phyloP scores from a whole-genome alignment of 2,797 vertebrate genomes.

The Sciaenops ocellatus region DNA sequence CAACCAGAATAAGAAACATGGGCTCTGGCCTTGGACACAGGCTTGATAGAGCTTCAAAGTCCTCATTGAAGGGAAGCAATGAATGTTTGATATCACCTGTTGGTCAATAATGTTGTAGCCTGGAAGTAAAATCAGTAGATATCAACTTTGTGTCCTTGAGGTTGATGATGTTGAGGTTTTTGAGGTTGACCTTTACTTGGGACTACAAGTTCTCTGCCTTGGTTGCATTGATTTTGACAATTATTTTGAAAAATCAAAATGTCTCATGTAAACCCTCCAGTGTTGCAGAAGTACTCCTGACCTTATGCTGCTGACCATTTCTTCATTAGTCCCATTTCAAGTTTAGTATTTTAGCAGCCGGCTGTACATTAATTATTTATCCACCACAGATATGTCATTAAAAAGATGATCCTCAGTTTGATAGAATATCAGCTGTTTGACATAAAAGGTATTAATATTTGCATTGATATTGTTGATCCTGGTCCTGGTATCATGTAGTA shows the following conservation, averaged over 20 bases:
- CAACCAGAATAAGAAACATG: conserved; percentile 19
- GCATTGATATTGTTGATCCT: no score
- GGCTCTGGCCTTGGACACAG: conserved; percentile 4
- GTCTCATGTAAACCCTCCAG: no score
- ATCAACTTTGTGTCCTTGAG: neutral
- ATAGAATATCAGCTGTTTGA: no score
- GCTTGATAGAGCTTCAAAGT: neutral
- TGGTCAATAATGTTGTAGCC: conserved; percentile 2
- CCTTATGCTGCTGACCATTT: no score
- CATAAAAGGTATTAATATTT: no score
- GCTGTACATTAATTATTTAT: no score
- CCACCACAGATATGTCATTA: no score
- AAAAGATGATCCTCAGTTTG: no score
- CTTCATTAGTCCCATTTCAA: neutral
- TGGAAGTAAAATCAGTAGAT: neutral
- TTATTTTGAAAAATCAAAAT: neutral
- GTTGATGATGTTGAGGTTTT: neutral
- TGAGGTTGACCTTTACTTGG: no score
- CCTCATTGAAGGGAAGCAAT: neutral
- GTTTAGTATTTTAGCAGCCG: neutral
- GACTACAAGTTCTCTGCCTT: neutral
- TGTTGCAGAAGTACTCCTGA: neutral
- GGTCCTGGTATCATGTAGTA: no score
- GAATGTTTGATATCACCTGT: conserved; percentile 5
- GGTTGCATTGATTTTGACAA: neutral